Base-by-base conservation (phyloP, 2,888 invertebrate genomes). In the Adelphocoris suturalis region DNA sequence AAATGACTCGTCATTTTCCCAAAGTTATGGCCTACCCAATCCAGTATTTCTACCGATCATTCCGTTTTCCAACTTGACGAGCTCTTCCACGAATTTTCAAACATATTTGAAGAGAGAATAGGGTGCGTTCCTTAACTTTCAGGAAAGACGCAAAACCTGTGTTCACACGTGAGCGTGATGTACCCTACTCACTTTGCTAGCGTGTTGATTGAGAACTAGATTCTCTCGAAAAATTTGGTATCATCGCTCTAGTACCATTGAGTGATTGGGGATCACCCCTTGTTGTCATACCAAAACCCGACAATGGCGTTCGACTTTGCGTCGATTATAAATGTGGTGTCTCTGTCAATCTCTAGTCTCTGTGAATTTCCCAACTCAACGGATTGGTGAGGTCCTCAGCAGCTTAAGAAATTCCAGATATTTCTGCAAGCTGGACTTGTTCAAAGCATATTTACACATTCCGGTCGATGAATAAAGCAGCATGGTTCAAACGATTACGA, bases 401-500 rank as follows among this genome's bases (percentile, higher is more conserved):
- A n/a, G n/a, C n/a, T n/a, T n/a, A n/a, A n/a, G n/a, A n/a, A n/a
- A 57, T 28, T 85, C 85, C 5, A 48, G 23, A 84, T 84, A 19
- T 16, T 84, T 55, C 16, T 84, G 84, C 27, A 52, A 55, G 12
- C 14, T 85, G 0, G 85, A 85, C 27, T 28, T 85, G 16, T 55
- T 28, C 28, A 85, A 85, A n/a, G 85, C 85, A 4, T 85, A 85
- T 14, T 7, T 85, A 28, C 85, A 85, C 27, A 0, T 52, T 9
- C 3, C 0, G 13, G 57, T 57, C 9, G 55, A 57, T 14, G 28
- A 19, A 55, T 0, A 84, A n/a, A n/a, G n/a, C n/a, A n/a, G n/a
- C n/a, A n/a, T n/a, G n/a, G n/a, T n/a, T n/a, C n/a, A n/a, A n/a
- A 90, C 90, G 0, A 84, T 84, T 55, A 23, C 57, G 5, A 90